Evolutionary conservation across 2,888 invertebrate genomes (phyloP).

Genomic region (Amiota communis): DNA sequence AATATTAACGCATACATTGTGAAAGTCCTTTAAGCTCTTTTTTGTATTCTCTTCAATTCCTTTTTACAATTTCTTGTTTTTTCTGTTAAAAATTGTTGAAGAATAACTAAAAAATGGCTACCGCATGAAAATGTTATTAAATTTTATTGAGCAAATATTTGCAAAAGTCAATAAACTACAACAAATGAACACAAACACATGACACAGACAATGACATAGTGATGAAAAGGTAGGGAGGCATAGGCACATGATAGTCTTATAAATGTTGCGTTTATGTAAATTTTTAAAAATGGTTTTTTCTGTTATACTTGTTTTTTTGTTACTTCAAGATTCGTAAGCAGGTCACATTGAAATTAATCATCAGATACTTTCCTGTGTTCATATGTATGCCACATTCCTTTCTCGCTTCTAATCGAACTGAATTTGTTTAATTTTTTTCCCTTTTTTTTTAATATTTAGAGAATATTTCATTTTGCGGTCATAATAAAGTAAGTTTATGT

Average conservation of each 20-base stretch:
- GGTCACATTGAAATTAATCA: no score
- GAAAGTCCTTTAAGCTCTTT: not conserved
- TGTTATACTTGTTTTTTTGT: constrained; percentile 38
- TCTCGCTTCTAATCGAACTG: no score
- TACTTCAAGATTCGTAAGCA: not conserved
- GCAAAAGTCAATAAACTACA: constrained; percentile 66
- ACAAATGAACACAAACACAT: constrained; percentile 42
- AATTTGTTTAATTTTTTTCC: constrained; percentile 2
- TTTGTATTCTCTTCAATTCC: not conserved
- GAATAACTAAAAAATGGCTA: constrained; percentile 60
- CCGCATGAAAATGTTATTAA: constrained; percentile 67
- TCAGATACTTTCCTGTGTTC: not conserved
- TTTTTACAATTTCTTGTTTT: constrained; percentile 6
- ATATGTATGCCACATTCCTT: not conserved
- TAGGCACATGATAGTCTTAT: not conserved
- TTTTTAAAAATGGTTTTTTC: not conserved
- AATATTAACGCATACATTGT: constrained; percentile 6
- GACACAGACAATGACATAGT: no score
- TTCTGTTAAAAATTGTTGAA: constrained; percentile 31
- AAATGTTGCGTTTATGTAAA: constrained; percentile 15
- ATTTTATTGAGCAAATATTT: constrained; percentile 63
- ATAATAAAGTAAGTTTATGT: constrained; percentile 54
- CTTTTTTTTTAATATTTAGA: not conserved
- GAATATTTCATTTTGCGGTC: constrained; percentile 9
- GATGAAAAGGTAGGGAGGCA: not conserved